These are phyloP conservation scores for Natrix natrix DNA, from an alignment of 2,797 vertebrate species.

Conservation along the genomic window DNA sequence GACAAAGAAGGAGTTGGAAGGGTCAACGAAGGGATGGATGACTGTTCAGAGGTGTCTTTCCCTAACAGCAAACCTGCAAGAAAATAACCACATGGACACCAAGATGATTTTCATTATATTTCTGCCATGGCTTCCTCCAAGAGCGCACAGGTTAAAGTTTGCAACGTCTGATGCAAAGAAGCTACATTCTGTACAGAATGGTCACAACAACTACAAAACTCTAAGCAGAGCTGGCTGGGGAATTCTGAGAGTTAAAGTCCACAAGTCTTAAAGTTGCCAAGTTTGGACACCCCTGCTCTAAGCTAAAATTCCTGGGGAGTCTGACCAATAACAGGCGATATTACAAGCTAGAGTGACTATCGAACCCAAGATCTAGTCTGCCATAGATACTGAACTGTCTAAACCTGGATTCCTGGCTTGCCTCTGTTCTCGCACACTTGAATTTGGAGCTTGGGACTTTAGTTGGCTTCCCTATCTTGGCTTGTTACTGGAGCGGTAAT, in stretches of 20 bases:
- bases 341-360: neutral
- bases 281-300: no score
- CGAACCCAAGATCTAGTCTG: neutral
- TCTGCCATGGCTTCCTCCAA: neutral
- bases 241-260: no score
- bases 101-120: neutral
- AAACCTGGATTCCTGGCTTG: neutral
- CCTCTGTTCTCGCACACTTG: neutral
- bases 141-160: neutral
- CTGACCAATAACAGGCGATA: neutral
- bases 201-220: neutral
- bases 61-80: constrained; percentile 72
- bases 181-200: neutral
- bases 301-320: neutral
- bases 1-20: constrained; percentile 52
- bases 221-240: no score
- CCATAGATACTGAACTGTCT: neutral
- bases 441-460: neutral
- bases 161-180: neutral
- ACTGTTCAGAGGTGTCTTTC: constrained; percentile 71
- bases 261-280: no score
- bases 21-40: constrained; percentile 33
- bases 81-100: neutral
- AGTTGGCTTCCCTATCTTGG: neutral
- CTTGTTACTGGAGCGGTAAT: neutral